These are phyloP conservation scores for Drosophila sulfurigaster DNA, from an alignment of 1,140 invertebrate genomes.

Conservation along the genomic window DNA sequence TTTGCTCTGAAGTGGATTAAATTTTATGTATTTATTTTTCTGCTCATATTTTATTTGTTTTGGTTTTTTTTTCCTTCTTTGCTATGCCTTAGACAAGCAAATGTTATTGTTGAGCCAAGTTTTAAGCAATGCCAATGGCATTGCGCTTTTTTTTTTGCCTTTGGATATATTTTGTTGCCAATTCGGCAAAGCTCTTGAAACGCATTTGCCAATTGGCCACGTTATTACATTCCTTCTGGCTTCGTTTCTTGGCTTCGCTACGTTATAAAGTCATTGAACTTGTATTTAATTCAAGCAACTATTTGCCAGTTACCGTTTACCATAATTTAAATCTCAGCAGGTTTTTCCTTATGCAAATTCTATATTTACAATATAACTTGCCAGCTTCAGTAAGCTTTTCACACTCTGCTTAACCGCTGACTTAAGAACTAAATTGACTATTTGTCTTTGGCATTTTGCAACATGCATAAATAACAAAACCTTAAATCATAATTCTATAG, in stretches of 20 bases:
- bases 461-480: conserved; percentile 16
- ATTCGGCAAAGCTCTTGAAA: conserved; percentile 59
- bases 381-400: background rate
- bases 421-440: conserved; percentile 15
- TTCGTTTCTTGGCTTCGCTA: conserved; percentile 36
- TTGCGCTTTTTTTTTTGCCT: conserved; percentile 24
- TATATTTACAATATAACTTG: background rate
- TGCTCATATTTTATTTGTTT: conserved; percentile 44
- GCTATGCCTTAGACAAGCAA: conserved; percentile 13
- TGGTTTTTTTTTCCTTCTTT: background rate
- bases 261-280: conserved; percentile 60
- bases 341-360: background rate
- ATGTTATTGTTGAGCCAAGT: conserved; percentile 47
- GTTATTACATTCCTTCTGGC: conserved; percentile 57
- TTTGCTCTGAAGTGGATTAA: conserved; percentile 68
- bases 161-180: conserved; percentile 73
- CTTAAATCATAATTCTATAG: background rate
- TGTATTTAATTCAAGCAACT: conserved; percentile 16
- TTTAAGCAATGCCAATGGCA: conserved; percentile 50
- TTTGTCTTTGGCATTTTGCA: conserved; percentile 10
- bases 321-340: conserved; percentile 47
- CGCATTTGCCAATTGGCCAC: conserved; percentile 50
- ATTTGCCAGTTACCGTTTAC: conserved; percentile 11
- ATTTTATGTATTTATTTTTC: conserved; percentile 63
- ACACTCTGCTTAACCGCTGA: background rate